Evolutionary conservation across 2,797 vertebrate species (phyloP).

Genomic region (Arctocebus calabarensis): DNA sequence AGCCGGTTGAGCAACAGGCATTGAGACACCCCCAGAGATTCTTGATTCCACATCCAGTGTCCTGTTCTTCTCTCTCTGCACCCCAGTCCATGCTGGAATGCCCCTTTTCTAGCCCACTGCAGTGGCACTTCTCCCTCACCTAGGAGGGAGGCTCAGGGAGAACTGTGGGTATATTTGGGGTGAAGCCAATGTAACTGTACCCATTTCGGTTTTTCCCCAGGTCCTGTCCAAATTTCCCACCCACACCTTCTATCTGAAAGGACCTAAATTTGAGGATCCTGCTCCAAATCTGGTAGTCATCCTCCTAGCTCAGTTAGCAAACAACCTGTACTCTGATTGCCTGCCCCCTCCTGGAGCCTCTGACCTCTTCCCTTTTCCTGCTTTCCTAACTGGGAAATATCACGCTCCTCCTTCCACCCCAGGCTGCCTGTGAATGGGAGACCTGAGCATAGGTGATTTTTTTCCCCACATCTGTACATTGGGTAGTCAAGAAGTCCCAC

Average conservation of each 20-base stretch:
- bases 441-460: background rate
- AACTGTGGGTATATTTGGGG: background rate
- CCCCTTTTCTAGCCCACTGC: background rate
- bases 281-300: constrained; percentile 56
- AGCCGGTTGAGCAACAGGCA: too few relatives aligned
- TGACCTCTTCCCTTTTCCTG: background rate
- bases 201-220: constrained; percentile 21
- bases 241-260: constrained; percentile 60
- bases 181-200: background rate
- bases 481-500: background rate
- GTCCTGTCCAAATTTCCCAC: constrained; percentile 32
- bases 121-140: background rate
- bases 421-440: background rate
- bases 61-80: background rate
- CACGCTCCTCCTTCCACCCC: background rate
- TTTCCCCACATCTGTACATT: background rate
- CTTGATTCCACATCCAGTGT: background rate
- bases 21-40: background rate
- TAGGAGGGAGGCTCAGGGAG: background rate
- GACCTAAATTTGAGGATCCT: constrained; percentile 37
- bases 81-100: background rate
- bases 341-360: background rate
- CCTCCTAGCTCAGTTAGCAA: constrained; percentile 10
- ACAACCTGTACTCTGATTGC: background rate
- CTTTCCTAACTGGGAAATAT: background rate